Evolutionary conservation across 2,888 invertebrate species (phyloP).

Genomic region (Eupithecia pulchellata): DNA sequence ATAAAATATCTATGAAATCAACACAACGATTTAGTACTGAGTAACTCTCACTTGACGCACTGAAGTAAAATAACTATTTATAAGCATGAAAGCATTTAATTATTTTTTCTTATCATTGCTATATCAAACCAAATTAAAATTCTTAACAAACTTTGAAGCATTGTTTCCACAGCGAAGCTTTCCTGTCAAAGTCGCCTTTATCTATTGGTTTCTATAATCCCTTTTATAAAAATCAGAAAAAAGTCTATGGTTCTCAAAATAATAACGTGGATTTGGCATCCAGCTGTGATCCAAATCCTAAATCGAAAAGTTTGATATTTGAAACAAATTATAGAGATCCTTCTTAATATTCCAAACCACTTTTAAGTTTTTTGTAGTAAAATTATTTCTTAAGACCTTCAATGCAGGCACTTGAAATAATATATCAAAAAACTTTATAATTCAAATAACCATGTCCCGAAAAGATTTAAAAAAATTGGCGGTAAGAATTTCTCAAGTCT

Average conservation of each 20-base stretch:
- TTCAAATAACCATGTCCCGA: no score
- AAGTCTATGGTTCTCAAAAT: constrained; percentile 67
- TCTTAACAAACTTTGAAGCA: neutral
- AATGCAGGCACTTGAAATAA: neutral
- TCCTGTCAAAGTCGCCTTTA: neutral
- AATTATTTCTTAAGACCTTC: no score
- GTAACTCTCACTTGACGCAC: no score
- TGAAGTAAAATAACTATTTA: no score
- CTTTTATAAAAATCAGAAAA: constrained; percentile 64
- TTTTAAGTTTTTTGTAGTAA: no score
- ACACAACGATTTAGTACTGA: no score
- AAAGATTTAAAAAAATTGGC: no score
- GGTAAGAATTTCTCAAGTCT: no score
- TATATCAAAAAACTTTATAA: neutral
- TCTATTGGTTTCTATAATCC: constrained; percentile 59
- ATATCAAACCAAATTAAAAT: neutral
- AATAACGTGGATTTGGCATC: constrained; percentile 62
- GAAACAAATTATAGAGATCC: constrained; percentile 29
- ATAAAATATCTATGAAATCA: no score
- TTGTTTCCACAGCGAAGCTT: neutral
- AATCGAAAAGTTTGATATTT: constrained; percentile 59
- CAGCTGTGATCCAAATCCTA: constrained; percentile 64
- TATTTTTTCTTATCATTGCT: neutral
- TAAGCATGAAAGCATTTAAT: no score
- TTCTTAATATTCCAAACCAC: neutral